A percentile compares a stretch with the other conserved stretches of the same genome.
These are phyloP conservation scores for Corythornis cristatus DNA, from an alignment of 2,113 vertebrate genomes.

Conservation along the genomic window DNA sequence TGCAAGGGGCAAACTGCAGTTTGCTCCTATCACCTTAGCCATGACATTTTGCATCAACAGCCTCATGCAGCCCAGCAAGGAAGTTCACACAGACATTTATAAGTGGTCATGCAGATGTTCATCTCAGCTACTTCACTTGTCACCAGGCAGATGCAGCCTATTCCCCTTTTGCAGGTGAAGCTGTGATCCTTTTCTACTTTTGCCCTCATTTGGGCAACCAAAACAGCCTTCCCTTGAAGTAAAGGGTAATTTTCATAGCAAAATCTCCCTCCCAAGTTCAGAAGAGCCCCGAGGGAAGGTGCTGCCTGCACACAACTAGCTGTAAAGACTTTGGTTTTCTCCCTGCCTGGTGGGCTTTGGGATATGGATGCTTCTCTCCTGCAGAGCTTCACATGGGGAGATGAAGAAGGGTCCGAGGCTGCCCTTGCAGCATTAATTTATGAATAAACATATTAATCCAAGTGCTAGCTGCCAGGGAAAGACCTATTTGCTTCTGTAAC, in stretches of 20 bases:
- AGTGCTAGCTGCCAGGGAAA: neutral
- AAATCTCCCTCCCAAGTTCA: neutral
- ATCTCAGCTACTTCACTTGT: neutral
- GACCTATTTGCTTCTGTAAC: accelerated
- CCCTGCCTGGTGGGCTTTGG: neutral
- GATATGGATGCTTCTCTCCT: neutral
- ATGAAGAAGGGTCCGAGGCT: accelerated
- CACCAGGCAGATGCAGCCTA: neutral
- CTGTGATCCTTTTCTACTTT: neutral
- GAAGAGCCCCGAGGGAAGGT: neutral
- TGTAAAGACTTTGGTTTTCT: neutral
- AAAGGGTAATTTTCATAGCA: neutral
- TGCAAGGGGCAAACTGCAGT: neutral
- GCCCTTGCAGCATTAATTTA: accelerated
- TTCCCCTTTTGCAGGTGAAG: neutral
- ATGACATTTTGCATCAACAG: neutral
- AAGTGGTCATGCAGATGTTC: accelerated
- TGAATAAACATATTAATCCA: neutral
- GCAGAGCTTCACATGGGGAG: accelerated
- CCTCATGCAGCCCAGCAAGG: neutral
- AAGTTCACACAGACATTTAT: neutral
- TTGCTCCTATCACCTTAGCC: neutral
- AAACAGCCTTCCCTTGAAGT: neutral
- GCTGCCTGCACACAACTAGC: neutral
- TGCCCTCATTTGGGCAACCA: neutral